Evolutionary conservation across 2,888 invertebrate species (phyloP).

Genomic region (Parthenolecanium corni): DNA sequence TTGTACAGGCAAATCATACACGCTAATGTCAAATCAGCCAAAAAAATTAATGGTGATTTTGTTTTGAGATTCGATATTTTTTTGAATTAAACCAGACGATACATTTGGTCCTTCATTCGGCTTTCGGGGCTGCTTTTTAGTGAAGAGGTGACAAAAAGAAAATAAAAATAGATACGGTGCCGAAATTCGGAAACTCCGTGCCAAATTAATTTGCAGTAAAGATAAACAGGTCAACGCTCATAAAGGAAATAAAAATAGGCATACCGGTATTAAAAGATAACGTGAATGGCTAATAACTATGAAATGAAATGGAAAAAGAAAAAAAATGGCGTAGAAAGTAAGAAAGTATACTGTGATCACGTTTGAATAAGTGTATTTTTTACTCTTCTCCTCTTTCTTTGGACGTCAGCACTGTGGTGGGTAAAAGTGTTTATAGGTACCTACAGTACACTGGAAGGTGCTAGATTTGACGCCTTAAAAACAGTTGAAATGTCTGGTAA

Average conservation of each 20-base stretch:
- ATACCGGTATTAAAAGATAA: conserved; percentile 5
- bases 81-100: too few species aligned
- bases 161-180: neutral
- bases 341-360: conserved; percentile 20
- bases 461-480: conserved; percentile 5
- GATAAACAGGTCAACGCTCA: conserved; percentile 21
- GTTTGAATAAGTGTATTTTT: conserved; percentile 2
- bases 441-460: neutral
- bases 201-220: conserved; percentile 21
- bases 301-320: conserved; percentile 10
- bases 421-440: too few species aligned
- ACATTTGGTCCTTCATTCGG: too few species aligned
- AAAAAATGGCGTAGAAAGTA: conserved; percentile 22
- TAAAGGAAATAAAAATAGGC: conserved; percentile 15
- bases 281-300: conserved; percentile 18
- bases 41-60: too few species aligned
- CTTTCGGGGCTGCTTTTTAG: neutral
- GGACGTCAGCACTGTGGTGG: neutral
- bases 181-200: conserved; percentile 5
- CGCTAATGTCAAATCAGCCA: too few species aligned
- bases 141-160: neutral
- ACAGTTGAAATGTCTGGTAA: neutral
- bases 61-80: too few species aligned
- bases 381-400: conserved; percentile 1
- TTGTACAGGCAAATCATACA: too few species aligned